Percentiles rank a stretch among this genome's conserved stretches.
These are phyloP conservation scores for Sebastes trivittatus DNA, from an alignment of 2,797 vertebrate species.

Conservation along the genomic window DNA sequence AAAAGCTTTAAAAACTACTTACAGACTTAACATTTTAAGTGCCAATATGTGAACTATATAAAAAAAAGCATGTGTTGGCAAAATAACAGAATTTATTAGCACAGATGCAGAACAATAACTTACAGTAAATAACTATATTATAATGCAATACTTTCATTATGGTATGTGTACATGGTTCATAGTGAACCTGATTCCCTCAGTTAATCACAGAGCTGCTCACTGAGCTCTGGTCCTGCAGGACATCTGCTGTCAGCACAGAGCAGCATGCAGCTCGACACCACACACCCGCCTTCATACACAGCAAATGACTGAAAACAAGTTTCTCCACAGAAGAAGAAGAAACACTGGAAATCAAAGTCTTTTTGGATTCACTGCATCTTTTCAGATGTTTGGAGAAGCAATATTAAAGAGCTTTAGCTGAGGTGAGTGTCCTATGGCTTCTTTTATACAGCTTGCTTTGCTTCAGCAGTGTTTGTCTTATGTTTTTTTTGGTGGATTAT, in stretches of 20 bases:
- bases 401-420: neutral
- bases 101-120: neutral
- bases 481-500: neutral
- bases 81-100: too few relatives aligned
- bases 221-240: conserved; percentile 47
- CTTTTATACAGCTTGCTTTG: neutral
- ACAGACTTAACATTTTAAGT: neutral
- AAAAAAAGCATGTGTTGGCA: too few relatives aligned
- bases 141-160: neutral
- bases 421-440: conserved; percentile 42
- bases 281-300: neutral
- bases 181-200: neutral
- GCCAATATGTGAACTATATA: neutral
- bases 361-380: neutral
- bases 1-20: neutral
- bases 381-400: conserved; percentile 5
- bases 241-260: conserved; percentile 57
- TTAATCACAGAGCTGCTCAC: conserved; percentile 14
- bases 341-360: neutral
- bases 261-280: conserved; percentile 14
- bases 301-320: conserved; percentile 5
- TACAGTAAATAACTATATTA: neutral
- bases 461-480: neutral
- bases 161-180: neutral
- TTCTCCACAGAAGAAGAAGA: neutral